phyloP scores from a whole-genome alignment of 2,113 vertebrate genomes.

The Oceanodroma tethys region DNA sequence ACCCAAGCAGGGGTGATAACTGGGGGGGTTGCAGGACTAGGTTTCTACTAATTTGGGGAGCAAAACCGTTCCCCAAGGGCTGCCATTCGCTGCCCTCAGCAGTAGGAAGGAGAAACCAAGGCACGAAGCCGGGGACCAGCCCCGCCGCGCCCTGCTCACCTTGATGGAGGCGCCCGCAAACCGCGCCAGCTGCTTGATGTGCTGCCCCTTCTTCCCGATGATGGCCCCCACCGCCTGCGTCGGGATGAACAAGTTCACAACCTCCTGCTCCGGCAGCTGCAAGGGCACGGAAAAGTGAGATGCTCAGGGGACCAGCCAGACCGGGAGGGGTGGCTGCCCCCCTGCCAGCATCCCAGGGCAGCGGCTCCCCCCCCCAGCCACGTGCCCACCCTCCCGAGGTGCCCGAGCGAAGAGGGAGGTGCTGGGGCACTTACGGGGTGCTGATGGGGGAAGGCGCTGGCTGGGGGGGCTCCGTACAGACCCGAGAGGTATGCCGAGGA shows the following conservation, averaged over 20 bases:
- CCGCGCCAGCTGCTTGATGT: conserved; percentile 93
- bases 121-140: neutral
- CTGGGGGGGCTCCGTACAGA: conserved; percentile 81
- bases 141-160: conserved; percentile 60
- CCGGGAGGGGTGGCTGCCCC: rapidly evolving
- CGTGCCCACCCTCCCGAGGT: neutral
- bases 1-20: neutral
- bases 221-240: conserved; percentile 94
- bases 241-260: conserved; percentile 93
- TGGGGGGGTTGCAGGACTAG: neutral
- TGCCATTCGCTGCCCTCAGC: rapidly evolving
- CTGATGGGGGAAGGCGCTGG: conserved; percentile 81
- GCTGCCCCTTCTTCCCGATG: conserved; percentile 95
- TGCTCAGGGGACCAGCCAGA: neutral
- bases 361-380: neutral
- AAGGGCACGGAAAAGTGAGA: neutral
- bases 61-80: neutral
- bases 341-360: neutral
- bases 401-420: neutral
- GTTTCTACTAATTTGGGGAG: neutral
- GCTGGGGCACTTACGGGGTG: conserved; percentile 78
- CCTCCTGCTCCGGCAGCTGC: conserved; percentile 89
- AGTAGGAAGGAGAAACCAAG: neutral
- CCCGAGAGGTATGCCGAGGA: conserved; percentile 87
- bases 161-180: conserved; percentile 95